phyloP scores from a whole-genome alignment of 2,113 vertebrate genomes.

The Ibidorhyncha struthersii region DNA sequence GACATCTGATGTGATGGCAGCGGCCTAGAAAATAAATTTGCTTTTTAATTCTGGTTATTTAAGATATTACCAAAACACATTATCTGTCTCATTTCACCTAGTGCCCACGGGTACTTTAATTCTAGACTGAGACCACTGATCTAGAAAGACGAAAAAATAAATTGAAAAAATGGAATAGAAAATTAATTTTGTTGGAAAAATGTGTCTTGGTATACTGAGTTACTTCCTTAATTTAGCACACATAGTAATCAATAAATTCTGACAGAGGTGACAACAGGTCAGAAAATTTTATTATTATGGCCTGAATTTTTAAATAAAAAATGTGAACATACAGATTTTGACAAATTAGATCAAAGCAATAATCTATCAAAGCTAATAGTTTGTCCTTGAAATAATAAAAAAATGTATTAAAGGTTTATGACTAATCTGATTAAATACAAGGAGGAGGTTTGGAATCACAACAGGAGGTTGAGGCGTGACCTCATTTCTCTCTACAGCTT shows the following conservation, averaged over 20 bases:
- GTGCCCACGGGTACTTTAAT: neutral
- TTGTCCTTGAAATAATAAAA: neutral
- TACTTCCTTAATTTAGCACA: neutral
- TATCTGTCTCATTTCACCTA: neutral
- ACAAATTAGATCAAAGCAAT: neutral
- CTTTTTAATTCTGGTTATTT: neutral
- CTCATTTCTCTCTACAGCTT: neutral
- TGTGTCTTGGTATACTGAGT: accelerated
- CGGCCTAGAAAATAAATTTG: constrained; percentile 73
- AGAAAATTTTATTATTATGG: neutral
- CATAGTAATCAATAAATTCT: neutral
- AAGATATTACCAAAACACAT: neutral
- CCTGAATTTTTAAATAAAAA: neutral
- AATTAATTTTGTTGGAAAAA: neutral
- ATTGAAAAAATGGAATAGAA: neutral
- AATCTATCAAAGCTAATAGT: neutral
- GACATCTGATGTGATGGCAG: constrained; percentile 80
- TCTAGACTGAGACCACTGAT: neutral
- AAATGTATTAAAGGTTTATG: neutral
- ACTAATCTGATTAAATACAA: neutral
- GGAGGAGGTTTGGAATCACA: neutral
- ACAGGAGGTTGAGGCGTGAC: neutral
- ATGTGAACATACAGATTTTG: neutral
- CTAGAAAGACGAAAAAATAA: neutral
- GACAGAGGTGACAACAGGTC: neutral